These are phyloP conservation scores for Pseudomyrmex dendroicus DNA, from an alignment of 1,140 invertebrate genomes.

Conservation along the genomic window DNA sequence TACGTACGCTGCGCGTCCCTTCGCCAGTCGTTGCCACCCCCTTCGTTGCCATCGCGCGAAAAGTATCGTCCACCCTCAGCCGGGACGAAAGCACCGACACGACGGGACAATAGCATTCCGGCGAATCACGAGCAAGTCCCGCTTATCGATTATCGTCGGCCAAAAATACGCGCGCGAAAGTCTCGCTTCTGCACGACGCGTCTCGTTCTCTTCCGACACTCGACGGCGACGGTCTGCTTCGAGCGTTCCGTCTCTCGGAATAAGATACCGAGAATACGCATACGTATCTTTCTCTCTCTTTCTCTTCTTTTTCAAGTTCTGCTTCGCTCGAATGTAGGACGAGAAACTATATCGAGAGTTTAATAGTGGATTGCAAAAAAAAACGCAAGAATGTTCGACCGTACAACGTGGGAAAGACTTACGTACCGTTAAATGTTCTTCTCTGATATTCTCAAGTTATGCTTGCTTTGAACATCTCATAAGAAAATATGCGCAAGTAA, in stretches of 20 bases:
- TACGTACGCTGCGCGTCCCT: conserved; percentile 10
- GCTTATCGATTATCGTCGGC: conserved; percentile 68
- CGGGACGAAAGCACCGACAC: not conserved
- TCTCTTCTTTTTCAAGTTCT: conserved; percentile 11
- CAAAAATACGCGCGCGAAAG: conserved; percentile 68
- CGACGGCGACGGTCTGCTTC: not conserved
- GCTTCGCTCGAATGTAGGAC: not conserved
- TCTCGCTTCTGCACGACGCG: conserved; percentile 38
- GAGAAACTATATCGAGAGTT: conserved; percentile 12
- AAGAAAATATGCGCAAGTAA: no score
- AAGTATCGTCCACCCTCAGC: conserved; percentile 47
- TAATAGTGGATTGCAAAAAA: conserved; percentile 11
- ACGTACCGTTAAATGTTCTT: not conserved
- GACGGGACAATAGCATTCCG: conserved; percentile 46
- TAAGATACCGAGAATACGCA: conserved; percentile 36
- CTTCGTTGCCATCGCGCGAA: not conserved
- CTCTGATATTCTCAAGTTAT: not conserved
- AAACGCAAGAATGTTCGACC: conserved; percentile 2
- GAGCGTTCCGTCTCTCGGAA: conserved; percentile 19
- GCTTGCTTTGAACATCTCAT: not conserved
- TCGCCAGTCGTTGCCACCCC: conserved; percentile 16
- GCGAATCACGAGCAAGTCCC: conserved; percentile 6
- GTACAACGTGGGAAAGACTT: not conserved
- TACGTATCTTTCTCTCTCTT: not conserved
- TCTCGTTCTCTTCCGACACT: not conserved